Percentiles rank a stretch among this genome's conserved stretches.
Evolutionary conservation across 2,888 invertebrate genomes (phyloP).

Genomic region (Dynastes hyllus): DNA sequence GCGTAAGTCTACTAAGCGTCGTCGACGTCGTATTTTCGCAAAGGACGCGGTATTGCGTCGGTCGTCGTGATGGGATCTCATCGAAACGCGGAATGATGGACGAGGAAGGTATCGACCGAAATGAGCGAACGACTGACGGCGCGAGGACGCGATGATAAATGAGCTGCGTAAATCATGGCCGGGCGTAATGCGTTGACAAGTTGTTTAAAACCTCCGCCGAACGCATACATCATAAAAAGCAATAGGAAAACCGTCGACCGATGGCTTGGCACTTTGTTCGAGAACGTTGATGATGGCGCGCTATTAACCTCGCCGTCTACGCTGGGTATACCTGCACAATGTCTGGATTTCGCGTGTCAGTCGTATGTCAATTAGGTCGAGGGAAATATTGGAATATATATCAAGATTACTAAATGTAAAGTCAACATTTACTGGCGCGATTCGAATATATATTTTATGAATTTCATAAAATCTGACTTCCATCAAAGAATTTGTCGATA

Average conservation of each 20-base stretch:
- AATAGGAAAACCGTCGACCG: constrained; percentile 7
- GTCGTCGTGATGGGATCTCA: constrained; percentile 24
- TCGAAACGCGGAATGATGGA: constrained; percentile 59
- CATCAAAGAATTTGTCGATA: too few species aligned
- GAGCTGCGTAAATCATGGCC: constrained; percentile 59
- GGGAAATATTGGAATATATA: too few species aligned
- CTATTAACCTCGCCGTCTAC: not conserved
- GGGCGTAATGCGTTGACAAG: constrained; percentile 58
- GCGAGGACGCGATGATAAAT: constrained; percentile 57
- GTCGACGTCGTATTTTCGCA: not conserved
- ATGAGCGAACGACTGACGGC: constrained; percentile 54
- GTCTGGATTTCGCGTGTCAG: too few species aligned
- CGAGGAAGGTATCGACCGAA: constrained; percentile 63
- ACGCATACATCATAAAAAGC: constrained; percentile 53
- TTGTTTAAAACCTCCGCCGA: constrained; percentile 56
- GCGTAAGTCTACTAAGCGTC: not conserved
- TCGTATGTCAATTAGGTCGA: too few species aligned
- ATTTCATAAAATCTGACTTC: too few species aligned
- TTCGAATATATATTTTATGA: too few species aligned
- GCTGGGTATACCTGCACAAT: too few species aligned
- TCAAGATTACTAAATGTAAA: too few species aligned
- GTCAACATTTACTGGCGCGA: too few species aligned
- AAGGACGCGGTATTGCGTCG: constrained; percentile 4
- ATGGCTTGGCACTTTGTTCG: not conserved
- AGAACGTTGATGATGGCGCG: not conserved